phyloP scores from a whole-genome alignment of 2,888 invertebrate genomes.

The Acleris emargana region DNA sequence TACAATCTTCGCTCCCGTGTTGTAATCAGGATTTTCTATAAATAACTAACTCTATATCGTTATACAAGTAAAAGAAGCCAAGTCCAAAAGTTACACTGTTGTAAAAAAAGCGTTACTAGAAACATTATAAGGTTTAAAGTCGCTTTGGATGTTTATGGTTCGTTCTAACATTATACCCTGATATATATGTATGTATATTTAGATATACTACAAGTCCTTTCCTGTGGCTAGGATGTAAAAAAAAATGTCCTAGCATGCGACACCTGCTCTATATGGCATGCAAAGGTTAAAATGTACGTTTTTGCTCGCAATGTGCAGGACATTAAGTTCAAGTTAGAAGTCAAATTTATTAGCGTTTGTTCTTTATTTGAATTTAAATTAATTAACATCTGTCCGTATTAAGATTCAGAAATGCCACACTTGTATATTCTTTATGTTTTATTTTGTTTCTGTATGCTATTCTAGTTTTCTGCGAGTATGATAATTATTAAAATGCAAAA shows the following conservation, averaged over 20 bases:
- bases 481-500: too few species aligned
- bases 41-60: too few species aligned
- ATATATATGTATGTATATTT: background rate
- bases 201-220: background rate
- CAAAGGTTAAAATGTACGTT: conserved; percentile 31
- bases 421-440: too few species aligned
- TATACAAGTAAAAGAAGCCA: too few species aligned
- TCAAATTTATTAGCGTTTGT: conserved; percentile 2
- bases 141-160: background rate
- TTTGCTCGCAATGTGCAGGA: conserved; percentile 28
- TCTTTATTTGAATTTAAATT: conserved; percentile 1
- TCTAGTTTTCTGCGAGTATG: too few species aligned
- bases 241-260: background rate
- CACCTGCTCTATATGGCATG: conserved; percentile 21
- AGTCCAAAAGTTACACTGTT: too few species aligned
- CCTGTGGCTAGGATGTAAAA: conserved; percentile 16
- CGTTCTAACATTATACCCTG: background rate
- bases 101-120: background rate
- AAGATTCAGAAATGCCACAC: background rate
- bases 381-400: background rate
- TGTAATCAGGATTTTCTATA: too few species aligned
- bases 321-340: background rate
- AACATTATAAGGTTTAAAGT: background rate
- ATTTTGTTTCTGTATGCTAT: too few species aligned
- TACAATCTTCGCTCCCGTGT: too few species aligned